Evolutionary conservation across 2,797 vertebrate genomes (phyloP).

Genomic region (Vultur gryphus): DNA sequence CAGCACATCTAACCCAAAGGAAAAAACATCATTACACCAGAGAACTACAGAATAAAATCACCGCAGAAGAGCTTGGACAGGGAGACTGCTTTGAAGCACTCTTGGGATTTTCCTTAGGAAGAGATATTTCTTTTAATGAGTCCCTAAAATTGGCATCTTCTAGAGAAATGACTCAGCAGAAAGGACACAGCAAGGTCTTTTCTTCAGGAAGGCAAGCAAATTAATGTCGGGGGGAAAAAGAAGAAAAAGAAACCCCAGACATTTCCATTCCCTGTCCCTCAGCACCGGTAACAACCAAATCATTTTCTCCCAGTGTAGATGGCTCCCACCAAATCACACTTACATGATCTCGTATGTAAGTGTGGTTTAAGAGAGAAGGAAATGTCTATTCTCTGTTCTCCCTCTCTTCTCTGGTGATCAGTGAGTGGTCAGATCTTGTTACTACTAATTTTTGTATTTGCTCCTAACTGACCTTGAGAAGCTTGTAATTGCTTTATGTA

Average conservation of each 20-base stretch:
- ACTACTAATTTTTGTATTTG: not conserved
- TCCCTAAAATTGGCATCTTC: not conserved
- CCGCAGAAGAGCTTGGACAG: not conserved
- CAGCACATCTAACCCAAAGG: not conserved
- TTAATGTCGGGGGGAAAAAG: not conserved
- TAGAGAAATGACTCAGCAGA: constrained; percentile 7
- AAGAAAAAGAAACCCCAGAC: not conserved
- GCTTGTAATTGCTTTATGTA: not conserved
- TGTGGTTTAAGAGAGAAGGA: not conserved
- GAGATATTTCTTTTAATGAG: not conserved
- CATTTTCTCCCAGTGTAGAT: not conserved
- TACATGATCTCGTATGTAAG: not conserved
- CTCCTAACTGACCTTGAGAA: not conserved
- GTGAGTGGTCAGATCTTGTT: not conserved
- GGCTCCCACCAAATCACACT: not conserved
- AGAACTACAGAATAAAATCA: not conserved
- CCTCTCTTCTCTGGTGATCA: not conserved
- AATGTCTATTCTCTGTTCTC: not conserved
- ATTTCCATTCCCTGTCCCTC: not conserved
- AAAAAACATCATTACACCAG: not conserved
- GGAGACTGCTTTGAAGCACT: not conserved
- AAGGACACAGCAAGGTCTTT: not conserved
- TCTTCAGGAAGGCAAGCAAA: not conserved
- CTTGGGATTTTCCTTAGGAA: not conserved
- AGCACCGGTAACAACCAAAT: not conserved